phyloP scores from a whole-genome alignment of 1,140 invertebrate species.

The Aphelinus certus region DNA sequence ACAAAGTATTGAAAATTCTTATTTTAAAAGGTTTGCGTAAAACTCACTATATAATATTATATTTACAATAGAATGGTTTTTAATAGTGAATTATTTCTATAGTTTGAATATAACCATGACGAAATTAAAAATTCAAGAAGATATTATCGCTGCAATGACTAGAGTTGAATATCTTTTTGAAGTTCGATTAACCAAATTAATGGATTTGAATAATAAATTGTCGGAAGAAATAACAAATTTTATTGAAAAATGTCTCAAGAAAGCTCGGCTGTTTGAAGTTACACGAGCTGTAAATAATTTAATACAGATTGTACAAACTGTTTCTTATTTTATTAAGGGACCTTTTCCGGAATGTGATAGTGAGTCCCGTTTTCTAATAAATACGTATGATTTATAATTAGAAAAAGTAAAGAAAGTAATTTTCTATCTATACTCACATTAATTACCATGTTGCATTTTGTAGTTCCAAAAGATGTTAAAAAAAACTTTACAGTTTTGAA shows the following conservation, averaged over 20 bases:
- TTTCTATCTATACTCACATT: neutral
- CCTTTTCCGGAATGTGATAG: conserved; percentile 24
- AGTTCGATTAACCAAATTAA: conserved; percentile 11
- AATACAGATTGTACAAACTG: neutral
- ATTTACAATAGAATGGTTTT: neutral
- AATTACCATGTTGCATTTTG: neutral
- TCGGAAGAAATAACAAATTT: neutral
- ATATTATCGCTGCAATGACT: conserved; percentile 18
- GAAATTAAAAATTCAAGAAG: conserved; percentile 35
- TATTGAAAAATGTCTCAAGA: conserved; percentile 19
- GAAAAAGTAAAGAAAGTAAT: neutral
- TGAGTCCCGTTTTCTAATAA: neutral
- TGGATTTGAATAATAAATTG: conserved; percentile 18
- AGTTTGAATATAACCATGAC: conserved; percentile 24
- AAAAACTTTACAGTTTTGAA: neutral
- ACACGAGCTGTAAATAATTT: neutral
- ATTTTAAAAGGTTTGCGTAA: conserved; percentile 5
- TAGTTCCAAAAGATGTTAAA: conserved; percentile 6
- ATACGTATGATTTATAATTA: no score
- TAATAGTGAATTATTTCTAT: neutral
- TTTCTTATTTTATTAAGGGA: conserved; percentile 6
- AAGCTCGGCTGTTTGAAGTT: neutral
- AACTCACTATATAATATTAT: neutral
- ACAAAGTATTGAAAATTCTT: neutral
- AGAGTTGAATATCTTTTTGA: conserved; percentile 35